These are phyloP conservation scores for Hymenopus coronatus DNA, from an alignment of 2,888 invertebrate species.

Conservation along the genomic window DNA sequence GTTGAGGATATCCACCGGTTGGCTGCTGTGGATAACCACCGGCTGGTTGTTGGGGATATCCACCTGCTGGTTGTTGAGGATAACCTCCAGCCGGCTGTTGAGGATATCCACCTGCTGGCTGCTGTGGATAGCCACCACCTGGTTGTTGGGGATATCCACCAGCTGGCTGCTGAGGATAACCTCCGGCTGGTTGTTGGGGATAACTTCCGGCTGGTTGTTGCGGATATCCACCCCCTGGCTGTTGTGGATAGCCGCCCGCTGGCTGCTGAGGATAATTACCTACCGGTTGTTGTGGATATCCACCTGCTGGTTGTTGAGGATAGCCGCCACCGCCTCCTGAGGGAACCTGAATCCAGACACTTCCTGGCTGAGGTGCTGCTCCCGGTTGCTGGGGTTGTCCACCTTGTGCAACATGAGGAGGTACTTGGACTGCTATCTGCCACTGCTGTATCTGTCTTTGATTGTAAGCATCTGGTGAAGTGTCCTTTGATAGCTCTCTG, in stretches of 20 bases:
- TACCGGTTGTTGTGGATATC: slow-evolving; percentile 11
- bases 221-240: slow-evolving; percentile 14
- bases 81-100: slow-evolving; percentile 13
- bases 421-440: slow-evolving; percentile 40
- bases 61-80: slow-evolving; percentile 25
- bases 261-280: slow-evolving; percentile 22
- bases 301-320: slow-evolving; percentile 13
- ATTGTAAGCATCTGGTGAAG: slow-evolving; percentile 4
- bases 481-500: background rate
- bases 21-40: slow-evolving; percentile 24
- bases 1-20: slow-evolving; percentile 18
- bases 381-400: slow-evolving; percentile 28
- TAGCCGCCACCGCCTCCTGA: slow-evolving; percentile 17
- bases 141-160: slow-evolving; percentile 22
- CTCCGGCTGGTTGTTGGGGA: slow-evolving; percentile 18
- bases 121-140: slow-evolving; percentile 24
- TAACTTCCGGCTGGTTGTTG: slow-evolving; percentile 15
- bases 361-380: slow-evolving; percentile 26
- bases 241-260: slow-evolving; percentile 13
- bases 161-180: background rate
- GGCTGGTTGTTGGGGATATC: slow-evolving; percentile 16
- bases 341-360: slow-evolving; percentile 36
- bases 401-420: slow-evolving; percentile 30
- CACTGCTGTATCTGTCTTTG: slow-evolving; percentile 40
- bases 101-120: slow-evolving; percentile 12